phyloP scores from a whole-genome alignment of 2,113 vertebrate species.

The Eulemur macaco region DNA sequence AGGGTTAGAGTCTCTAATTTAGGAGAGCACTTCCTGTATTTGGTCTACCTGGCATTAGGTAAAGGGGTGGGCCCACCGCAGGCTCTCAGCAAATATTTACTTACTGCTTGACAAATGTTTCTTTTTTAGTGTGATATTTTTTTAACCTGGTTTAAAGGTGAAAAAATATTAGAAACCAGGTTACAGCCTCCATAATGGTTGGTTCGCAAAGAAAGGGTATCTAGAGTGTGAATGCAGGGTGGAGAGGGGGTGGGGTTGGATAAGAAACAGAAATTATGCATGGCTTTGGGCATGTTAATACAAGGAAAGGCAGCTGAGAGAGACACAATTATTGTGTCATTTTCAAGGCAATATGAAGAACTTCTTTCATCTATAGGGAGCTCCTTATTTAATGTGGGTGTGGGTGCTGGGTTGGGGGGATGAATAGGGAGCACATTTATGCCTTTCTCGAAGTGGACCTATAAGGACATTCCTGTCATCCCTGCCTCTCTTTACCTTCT shows the following conservation, averaged over 20 bases:
- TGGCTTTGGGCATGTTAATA: slow-evolving; percentile 27
- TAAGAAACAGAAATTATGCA: not conserved
- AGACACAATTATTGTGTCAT: slow-evolving; percentile 35
- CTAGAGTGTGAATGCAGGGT: not conserved
- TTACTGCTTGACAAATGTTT: not conserved
- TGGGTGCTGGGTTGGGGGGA: not conserved
- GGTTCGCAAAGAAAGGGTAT: slow-evolving; percentile 18
- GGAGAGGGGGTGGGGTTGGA: not conserved
- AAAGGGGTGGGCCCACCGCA: not conserved
- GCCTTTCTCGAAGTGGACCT: slow-evolving; percentile 4
- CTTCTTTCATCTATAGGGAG: slow-evolving; percentile 37
- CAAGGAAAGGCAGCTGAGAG: slow-evolving; percentile 14
- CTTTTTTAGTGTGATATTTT: not conserved
- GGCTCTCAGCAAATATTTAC: slow-evolving; percentile 16
- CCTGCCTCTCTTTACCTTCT: not conserved
- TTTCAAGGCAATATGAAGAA: slow-evolving; percentile 48
- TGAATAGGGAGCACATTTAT: not conserved
- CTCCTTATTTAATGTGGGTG: slow-evolving; percentile 4
- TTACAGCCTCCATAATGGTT: not conserved
- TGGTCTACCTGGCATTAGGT: not conserved
- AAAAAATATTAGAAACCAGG: not conserved
- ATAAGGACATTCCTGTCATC: not conserved
- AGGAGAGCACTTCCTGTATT: not conserved
- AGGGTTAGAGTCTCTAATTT: not conserved
- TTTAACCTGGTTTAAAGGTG: slow-evolving; percentile 7